These are phyloP conservation scores for Laticauda colubrina DNA, from an alignment of 2,113 vertebrate species.

Conservation along the genomic window DNA sequence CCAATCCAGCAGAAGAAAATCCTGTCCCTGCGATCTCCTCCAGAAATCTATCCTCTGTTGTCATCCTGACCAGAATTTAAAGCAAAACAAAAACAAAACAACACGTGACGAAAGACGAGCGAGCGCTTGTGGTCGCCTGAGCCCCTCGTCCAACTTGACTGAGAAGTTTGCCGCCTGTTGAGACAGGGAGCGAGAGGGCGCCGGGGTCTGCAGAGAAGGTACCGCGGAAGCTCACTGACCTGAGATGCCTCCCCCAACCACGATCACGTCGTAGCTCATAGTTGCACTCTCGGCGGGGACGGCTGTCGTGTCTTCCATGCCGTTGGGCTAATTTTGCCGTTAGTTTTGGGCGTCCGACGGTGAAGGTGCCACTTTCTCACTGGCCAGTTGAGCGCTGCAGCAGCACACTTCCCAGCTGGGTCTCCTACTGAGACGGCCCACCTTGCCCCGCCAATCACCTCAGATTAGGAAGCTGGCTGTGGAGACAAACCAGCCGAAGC, in stretches of 20 bases:
- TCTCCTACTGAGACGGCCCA: background rate
- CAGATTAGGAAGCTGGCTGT: background rate
- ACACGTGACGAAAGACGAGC: background rate
- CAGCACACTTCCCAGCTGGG: background rate
- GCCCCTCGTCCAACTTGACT: background rate
- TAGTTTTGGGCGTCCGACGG: background rate
- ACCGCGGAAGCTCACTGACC: slow-evolving; percentile 62
- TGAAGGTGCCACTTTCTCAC: background rate
- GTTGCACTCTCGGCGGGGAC: background rate
- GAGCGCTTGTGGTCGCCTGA: background rate
- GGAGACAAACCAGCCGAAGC: background rate
- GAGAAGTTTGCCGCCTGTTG: background rate
- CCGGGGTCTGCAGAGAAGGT: background rate
- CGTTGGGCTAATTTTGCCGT: background rate
- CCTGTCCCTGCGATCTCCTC: background rate
- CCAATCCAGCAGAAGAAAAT: background rate
- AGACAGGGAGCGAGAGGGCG: background rate
- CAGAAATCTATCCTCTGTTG: background rate
- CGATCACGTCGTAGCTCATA: slow-evolving; percentile 79
- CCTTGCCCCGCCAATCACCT: background rate
- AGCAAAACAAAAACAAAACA: background rate
- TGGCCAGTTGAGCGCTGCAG: background rate
- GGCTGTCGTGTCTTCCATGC: background rate
- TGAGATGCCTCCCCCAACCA: slow-evolving; percentile 86
- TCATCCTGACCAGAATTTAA: background rate